Conservation (phyloP, 2,888 invertebrate genomes). For the Tachina lurida region DNA sequence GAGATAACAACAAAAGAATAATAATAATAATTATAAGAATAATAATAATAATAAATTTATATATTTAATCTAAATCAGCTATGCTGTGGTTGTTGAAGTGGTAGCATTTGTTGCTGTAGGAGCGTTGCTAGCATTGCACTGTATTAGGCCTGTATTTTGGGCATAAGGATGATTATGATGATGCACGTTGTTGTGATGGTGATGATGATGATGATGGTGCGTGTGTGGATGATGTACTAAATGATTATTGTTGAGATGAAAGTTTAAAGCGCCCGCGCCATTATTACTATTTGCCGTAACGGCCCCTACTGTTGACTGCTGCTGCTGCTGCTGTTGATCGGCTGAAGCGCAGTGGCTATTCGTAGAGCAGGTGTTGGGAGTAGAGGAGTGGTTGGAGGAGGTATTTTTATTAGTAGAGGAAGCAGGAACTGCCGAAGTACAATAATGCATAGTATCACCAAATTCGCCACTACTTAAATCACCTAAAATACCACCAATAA, state of each 20-base stretch:
- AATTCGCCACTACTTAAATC: slow-evolving; percentile 82
- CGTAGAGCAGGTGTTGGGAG: slow-evolving; percentile 64
- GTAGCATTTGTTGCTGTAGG: slow-evolving; percentile 74
- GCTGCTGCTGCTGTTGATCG: slow-evolving; percentile 67
- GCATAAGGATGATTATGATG: slow-evolving; percentile 69
- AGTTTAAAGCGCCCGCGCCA: slow-evolving; percentile 80
- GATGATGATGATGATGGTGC: slow-evolving; percentile 74
- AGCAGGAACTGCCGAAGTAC: slow-evolving; percentile 79
- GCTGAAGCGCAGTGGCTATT: slow-evolving; percentile 69
- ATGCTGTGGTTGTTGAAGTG: slow-evolving; percentile 80
- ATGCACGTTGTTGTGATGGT: slow-evolving; percentile 73
- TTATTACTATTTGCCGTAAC: slow-evolving; percentile 73
- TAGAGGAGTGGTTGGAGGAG: slow-evolving; percentile 62
- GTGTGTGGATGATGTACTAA: slow-evolving; percentile 75
- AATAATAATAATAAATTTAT: slow-evolving; percentile 67
- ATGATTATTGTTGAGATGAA: slow-evolving; percentile 80
- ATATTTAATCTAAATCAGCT: slow-evolving; percentile 76
- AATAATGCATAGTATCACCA: slow-evolving; percentile 81
- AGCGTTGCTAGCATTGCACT: slow-evolving; percentile 81
- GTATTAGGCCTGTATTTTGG: slow-evolving; percentile 81
- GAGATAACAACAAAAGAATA: slow-evolving; percentile 64
- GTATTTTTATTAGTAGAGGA: slow-evolving; percentile 65
- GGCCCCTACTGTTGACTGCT: slow-evolving; percentile 56
- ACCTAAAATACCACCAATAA: slow-evolving; percentile 80
- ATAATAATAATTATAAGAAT: slow-evolving; percentile 62